phyloP scores from a whole-genome alignment of 2,113 vertebrate species.

The Forbesichthys agassizii region DNA sequence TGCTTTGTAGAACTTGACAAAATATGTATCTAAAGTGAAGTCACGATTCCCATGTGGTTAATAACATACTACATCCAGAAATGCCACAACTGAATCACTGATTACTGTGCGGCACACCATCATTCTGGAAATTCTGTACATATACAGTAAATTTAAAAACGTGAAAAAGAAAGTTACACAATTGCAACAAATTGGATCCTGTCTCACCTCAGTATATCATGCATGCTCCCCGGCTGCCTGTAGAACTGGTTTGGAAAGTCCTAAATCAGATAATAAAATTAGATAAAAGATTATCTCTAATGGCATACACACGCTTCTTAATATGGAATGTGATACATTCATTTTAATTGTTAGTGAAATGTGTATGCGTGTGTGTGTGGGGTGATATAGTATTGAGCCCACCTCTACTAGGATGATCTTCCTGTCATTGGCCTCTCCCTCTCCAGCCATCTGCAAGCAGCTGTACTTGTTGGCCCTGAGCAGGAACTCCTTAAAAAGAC shows the following conservation, averaged over 20 bases:
- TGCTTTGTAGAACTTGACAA: too few relatives aligned
- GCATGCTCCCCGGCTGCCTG: constrained; percentile 83
- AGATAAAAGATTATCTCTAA: background rate
- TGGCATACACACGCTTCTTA: background rate
- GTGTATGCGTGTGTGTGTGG: background rate
- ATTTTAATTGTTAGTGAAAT: background rate
- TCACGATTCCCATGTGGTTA: too few relatives aligned
- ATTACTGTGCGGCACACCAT: too few relatives aligned
- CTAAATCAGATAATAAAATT: constrained; percentile 61
- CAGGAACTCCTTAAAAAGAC: constrained; percentile 90
- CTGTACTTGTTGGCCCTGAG: constrained; percentile 93
- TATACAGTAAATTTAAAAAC: too few relatives aligned
- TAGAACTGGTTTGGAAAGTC: constrained; percentile 97
- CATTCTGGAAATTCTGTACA: too few relatives aligned
- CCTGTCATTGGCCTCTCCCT: constrained; percentile 69
- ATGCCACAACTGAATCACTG: too few relatives aligned
- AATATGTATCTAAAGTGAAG: too few relatives aligned
- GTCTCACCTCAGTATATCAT: constrained; percentile 88
- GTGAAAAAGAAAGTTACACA: too few relatives aligned
- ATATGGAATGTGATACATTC: too few relatives aligned
- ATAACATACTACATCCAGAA: too few relatives aligned
- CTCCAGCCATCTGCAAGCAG: constrained; percentile 87
- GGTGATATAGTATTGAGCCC: constrained; percentile 10
- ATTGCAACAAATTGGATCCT: background rate
- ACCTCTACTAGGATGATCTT: constrained; percentile 94